Evolutionary conservation across 2,888 invertebrate genomes (phyloP).

Genomic region (Trichopria drosophilae): DNA sequence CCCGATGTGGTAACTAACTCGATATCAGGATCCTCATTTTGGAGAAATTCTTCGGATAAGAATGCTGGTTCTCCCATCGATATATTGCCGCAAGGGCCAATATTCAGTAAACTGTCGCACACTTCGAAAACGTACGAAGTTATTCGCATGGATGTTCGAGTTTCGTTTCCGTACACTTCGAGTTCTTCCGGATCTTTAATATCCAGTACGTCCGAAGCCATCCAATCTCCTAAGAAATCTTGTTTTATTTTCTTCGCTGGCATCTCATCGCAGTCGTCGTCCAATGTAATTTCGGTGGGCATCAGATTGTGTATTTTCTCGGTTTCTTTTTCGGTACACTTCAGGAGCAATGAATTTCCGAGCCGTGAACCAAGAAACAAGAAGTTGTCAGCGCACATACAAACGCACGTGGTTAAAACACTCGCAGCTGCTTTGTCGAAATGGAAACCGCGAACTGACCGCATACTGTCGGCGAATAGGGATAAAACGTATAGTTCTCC

Average conservation of each 20-base stretch:
- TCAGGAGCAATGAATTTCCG: constrained; percentile 90
- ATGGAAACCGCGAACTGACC: constrained; percentile 89
- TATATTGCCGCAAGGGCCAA: constrained; percentile 93
- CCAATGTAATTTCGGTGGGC: constrained; percentile 49
- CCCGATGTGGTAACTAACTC: constrained; percentile 95
- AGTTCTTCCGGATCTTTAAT: constrained; percentile 84
- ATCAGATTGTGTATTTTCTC: constrained; percentile 66
- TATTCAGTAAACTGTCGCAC: constrained; percentile 92
- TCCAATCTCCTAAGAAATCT: constrained; percentile 72
- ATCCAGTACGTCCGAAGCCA: constrained; percentile 79
- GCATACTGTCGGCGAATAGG: constrained; percentile 90
- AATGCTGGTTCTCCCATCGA: constrained; percentile 93
- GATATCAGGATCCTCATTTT: constrained; percentile 70
- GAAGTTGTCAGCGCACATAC: constrained; percentile 91
- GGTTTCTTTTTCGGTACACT: constrained; percentile 87
- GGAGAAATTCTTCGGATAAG: constrained; percentile 74
- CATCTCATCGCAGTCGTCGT: constrained; percentile 55
- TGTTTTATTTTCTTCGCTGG: constrained; percentile 64
- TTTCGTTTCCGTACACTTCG: constrained; percentile 86
- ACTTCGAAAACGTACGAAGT: constrained; percentile 89
- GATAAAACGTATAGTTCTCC: constrained; percentile 94
- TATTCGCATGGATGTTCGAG: constrained; percentile 81
- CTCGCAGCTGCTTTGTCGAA: constrained; percentile 94
- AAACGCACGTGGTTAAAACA: constrained; percentile 91
- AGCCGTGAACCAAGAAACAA: constrained; percentile 94